Base-by-base conservation (phyloP, 2,888 invertebrate genomes). In the Sarcophaga rosellei region DNA sequence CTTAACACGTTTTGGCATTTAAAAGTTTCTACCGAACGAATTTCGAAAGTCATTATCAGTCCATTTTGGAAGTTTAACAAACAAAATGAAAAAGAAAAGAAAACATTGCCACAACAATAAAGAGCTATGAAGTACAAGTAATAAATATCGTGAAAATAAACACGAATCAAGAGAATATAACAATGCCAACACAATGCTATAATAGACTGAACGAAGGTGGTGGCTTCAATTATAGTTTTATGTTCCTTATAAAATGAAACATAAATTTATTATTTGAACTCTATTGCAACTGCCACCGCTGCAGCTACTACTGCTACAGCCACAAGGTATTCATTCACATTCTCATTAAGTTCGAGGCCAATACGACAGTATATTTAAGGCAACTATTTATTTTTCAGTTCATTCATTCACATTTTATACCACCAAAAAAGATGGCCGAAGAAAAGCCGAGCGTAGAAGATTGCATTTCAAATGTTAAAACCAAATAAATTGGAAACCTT, bases 21-120 rank as follows among this genome's bases (percentile, higher is more conserved):
- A 63, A 69, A 76, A 79, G 53, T 72, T 79, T 57, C 25, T 21
- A 35, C 2, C 35, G 20, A 11, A 21, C 23, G 20, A 53, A 47
- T 65, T 44, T 12, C 17, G 8, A 53, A 63, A 79, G 61, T 74
- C 68, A 66, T 80, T 80, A 72, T 73, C 80, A 47, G 73, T 61
- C 59, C 23, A 59, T 61, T 73, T 80, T 45, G 45, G 45, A 63
- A 59, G 79, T 20, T 45, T n/a, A 23, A 17, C 59, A 23, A 17
- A 11, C 12, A 68, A 12, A 17, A 47, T 4, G 17, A 17, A 53
- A 53, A 53, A 15, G 17, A 4, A 53, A 53, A 17, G 5, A 17
- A 53, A 53, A 15, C 35, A 0, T 8, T 35, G 35, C 8, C 35
- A 35, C 35, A 8, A 8, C 17, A 53, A 53, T 5, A 15, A 53